Evolutionary conservation across 2,797 vertebrate genomes (phyloP), one percentile per base, ranked within the genome.

Genomic region (Megaceryle alcyon): DNA sequence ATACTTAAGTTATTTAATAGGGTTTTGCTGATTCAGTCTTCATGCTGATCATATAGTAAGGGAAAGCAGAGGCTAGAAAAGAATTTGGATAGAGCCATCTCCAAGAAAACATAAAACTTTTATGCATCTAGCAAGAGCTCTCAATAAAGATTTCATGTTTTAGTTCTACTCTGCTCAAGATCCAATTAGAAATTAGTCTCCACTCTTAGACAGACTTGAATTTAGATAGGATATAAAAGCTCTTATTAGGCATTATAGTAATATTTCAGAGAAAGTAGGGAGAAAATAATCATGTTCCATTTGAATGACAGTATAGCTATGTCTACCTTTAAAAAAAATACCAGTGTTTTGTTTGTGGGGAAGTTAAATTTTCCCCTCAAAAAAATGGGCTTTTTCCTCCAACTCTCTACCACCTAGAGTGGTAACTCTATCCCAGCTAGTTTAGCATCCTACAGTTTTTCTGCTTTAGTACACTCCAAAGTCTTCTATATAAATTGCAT

Each of bases 161-260:
- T 93, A 96, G 76, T 94, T 96, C 89, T 93, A 92, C 94, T 96
- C 90, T 93, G 92, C 76, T 83, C 80, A 94, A 96, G 83, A 95
- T 96, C 66, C 76, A 94, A 80, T 96, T 97, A 91, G 73, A 96
- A 79, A 94, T 89, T 92, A 90, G 54, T 95, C 82, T 76, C 65
- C 39, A 92, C 53, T 94, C 83, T 92, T 88, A 96, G 80, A 83
- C 78, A 79, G 61, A 94, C 90, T 86, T 92, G 69, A 87, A 95
- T 97, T 94, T 95, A 94, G 95, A 90, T 80, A 81, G 90, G 72
- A 90, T 87, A 84, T 31, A 94, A 94, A 75, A 93, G 18, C 37
- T 93, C 79, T 85, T 79, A 82, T 86, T 48, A 94, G 90, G 93
- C 76, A 82, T 76, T 92, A 85, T 37, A 85, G 82, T 69, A 94